These are phyloP conservation scores for Taenioides sp. DNA, from an alignment of 2,797 vertebrate genomes.

Conservation along the genomic window DNA sequence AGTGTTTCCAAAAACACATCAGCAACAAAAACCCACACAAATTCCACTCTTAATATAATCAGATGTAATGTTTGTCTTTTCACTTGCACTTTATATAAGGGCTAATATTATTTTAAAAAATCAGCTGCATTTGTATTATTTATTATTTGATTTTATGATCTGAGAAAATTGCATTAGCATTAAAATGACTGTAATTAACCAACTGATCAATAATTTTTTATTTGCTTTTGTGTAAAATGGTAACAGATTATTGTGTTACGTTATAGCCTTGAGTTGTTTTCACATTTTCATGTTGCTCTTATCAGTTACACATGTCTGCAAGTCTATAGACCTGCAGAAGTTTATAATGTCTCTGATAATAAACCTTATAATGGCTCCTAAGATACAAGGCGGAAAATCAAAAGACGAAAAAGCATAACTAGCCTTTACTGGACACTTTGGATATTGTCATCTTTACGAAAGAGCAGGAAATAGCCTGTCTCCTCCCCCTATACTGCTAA, in stretches of 20 bases:
- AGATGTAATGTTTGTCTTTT: neutral
- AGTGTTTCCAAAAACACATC: constrained; percentile 60
- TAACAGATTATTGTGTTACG: neutral
- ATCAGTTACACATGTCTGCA: neutral
- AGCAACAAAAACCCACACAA: constrained; percentile 30
- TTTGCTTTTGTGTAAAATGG: neutral
- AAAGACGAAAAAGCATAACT: neutral
- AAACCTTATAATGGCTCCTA: neutral
- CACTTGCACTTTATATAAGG: too few species aligned
- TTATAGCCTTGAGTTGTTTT: neutral
- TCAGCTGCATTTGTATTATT: neutral
- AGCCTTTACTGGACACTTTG: neutral
- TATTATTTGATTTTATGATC: neutral
- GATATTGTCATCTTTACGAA: too few species aligned
- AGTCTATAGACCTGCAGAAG: neutral
- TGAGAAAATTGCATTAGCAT: neutral
- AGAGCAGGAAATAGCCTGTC: neutral
- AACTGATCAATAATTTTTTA: neutral
- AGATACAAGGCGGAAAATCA: neutral
- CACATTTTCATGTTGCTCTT: neutral
- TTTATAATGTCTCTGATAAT: constrained; percentile 1
- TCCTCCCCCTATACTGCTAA: neutral
- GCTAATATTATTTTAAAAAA: too few species aligned
- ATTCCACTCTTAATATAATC: too few species aligned
- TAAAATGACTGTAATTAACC: neutral